Conservation (phyloP, 1,140 invertebrate species). For the Brachystomella parvula region DNA sequence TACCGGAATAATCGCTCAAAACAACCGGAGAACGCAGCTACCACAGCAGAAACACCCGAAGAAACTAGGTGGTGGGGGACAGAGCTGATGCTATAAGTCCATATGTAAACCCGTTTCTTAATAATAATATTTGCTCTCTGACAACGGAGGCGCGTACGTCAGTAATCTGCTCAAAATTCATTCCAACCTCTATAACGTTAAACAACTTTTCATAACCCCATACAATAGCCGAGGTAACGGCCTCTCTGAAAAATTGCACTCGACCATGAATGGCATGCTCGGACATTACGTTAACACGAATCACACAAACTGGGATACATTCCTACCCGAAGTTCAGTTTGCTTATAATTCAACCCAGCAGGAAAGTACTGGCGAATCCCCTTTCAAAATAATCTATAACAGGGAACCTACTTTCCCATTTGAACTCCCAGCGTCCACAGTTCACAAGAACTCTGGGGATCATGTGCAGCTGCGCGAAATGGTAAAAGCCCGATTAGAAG, state of each 20-base stretch:
- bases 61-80: too few relatives aligned
- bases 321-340: neutral
- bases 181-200: neutral
- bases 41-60: too few relatives aligned
- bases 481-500: neutral
- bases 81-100: too few relatives aligned
- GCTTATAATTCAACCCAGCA: neutral
- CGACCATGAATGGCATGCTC: neutral
- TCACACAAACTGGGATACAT: slow-evolving; percentile 11
- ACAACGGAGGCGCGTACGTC: slow-evolving; percentile 3
- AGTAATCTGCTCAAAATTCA: neutral
- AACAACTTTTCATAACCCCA: neutral
- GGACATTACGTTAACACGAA: neutral
- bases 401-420: neutral
- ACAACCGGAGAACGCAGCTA: too few relatives aligned
- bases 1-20: too few relatives aligned
- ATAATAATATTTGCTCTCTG: slow-evolving; percentile 9
- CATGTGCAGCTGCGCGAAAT: neutral
- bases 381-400: neutral
- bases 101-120: too few relatives aligned
- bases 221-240: neutral
- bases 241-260: neutral
- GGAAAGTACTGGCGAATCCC: neutral
- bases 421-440: neutral
- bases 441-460: neutral